Percentiles rank a stretch among this genome's conserved stretches.
These are phyloP conservation scores for Ylistrum balloti DNA, from an alignment of 1,140 invertebrate genomes.

Conservation along the genomic window DNA sequence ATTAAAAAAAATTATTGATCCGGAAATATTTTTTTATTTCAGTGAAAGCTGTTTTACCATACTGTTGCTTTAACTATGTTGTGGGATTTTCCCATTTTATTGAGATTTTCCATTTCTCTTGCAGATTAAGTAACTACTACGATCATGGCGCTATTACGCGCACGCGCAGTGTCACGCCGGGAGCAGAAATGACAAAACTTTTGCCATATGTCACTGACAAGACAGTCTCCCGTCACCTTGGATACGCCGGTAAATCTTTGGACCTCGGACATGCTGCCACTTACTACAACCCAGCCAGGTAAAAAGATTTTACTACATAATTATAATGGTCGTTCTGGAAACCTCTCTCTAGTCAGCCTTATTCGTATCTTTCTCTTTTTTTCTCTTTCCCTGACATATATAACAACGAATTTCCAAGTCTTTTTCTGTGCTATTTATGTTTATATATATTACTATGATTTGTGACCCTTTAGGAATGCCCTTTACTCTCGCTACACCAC, in stretches of 20 bases:
- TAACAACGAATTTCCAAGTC: background rate
- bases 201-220: constrained; percentile 78
- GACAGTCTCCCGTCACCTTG: constrained; percentile 76
- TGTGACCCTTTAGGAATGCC: constrained; percentile 73
- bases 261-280: constrained; percentile 76
- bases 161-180: constrained; percentile 77
- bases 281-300: constrained; percentile 81
- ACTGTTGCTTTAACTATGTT: too few species aligned
- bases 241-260: constrained; percentile 71
- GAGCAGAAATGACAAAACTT: constrained; percentile 76
- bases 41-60: too few species aligned
- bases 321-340: background rate
- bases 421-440: background rate
- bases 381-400: background rate
- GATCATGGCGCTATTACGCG: constrained; percentile 73
- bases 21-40: too few species aligned
- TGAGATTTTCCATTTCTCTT: background rate
- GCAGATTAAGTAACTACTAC: constrained; percentile 64
- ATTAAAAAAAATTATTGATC: too few species aligned
- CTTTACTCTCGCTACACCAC: constrained; percentile 88
- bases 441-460: background rate
- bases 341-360: too few species aligned
- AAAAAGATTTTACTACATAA: constrained; percentile 36
- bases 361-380: too few species aligned
- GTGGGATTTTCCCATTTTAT: too few species aligned